phyloP scores from a whole-genome alignment of 2,888 invertebrate genomes.

The Drosophila subquinaria region DNA sequence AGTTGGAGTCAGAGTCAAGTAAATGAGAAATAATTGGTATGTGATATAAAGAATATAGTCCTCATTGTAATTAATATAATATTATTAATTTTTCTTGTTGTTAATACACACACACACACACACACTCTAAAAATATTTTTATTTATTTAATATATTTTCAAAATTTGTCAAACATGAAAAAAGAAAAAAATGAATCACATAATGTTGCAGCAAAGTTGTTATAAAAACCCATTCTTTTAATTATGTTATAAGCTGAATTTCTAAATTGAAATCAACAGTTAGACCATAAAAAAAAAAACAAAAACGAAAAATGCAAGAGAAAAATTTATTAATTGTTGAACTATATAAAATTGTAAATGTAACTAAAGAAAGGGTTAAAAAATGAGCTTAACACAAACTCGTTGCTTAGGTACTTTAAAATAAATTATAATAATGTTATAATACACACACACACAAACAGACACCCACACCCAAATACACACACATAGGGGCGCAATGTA shows the following conservation, averaged over 20 bases:
- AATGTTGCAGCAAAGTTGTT: constrained; percentile 59
- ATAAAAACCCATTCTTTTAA: constrained; percentile 44
- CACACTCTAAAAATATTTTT: constrained; percentile 49
- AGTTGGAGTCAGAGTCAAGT: constrained; percentile 61
- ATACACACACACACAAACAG: constrained; percentile 18
- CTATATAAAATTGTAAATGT: constrained; percentile 34
- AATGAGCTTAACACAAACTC: constrained; percentile 65
- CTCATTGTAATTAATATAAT: constrained; percentile 82
- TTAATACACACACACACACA: constrained; percentile 54
- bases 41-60: constrained; percentile 86
- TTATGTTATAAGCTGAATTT: constrained; percentile 32
- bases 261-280: constrained; percentile 7
- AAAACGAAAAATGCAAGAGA: constrained; percentile 3
- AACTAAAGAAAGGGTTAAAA: constrained; percentile 43
- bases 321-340: constrained; percentile 49
- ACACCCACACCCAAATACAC: constrained; percentile 24
- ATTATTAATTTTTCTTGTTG: constrained; percentile 72
- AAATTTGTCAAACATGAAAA: constrained; percentile 36
- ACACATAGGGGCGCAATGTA: constrained; percentile 65
- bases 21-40: constrained; percentile 84
- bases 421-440: constrained; percentile 10
- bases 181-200: constrained; percentile 32
- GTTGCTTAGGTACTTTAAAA: constrained; percentile 65
- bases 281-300: constrained; percentile 1
- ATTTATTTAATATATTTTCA: constrained; percentile 66